Base-by-base conservation (phyloP, 2,888 invertebrate species). In the Melikaiella ostensackeni region DNA sequence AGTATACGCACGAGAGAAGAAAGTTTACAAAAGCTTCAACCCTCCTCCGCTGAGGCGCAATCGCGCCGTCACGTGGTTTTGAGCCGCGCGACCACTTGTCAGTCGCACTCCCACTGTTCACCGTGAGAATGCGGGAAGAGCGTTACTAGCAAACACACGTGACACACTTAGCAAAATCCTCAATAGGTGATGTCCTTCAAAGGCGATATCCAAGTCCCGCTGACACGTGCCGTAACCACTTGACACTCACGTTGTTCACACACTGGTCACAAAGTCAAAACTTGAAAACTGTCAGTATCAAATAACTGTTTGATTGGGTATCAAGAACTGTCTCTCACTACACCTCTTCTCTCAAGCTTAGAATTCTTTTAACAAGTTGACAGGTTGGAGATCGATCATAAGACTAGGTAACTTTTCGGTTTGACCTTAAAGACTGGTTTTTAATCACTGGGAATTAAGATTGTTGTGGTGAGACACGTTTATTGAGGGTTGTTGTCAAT, bases 61-160 rank as follows among this genome's bases (percentile, higher is more conserved):
- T 85, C 84, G 86, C 84, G 75, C 80, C 77, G 74, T 79, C 83
- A 79, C 79, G 79, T 82, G 81, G 82, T 79, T 77, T 74, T 46
- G 74, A 74, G 6, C 16, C 59, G 59, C 57, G 50, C 74, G 74
- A 74, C 57, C 57, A 74, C 61, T 74, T 70, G 70, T 70, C 70
- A 70, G 70, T 59, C 80, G 76, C 74, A 81, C 82, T 76, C 80
- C 77, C 73, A 81, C 82, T 81, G 76, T 74, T 76, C 78, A 79
- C 79, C 79, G 79, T 79, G 78, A 59, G 70, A 70, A 70, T 50
- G 50, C 46, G 50, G 50, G 50, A 70, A 70, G 70, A 70, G 30
- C 46, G 50, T 70, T 55, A 30, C 33, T 33, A 70, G 19, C 30
- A 66, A 70, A 70, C 27, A 55, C 70, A 70, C 70, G 70, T 70